Percentiles rank a stretch among this genome's conserved stretches.
Evolutionary conservation across 2,888 invertebrate species (phyloP).

Genomic region (Bugulina stolonifera): DNA sequence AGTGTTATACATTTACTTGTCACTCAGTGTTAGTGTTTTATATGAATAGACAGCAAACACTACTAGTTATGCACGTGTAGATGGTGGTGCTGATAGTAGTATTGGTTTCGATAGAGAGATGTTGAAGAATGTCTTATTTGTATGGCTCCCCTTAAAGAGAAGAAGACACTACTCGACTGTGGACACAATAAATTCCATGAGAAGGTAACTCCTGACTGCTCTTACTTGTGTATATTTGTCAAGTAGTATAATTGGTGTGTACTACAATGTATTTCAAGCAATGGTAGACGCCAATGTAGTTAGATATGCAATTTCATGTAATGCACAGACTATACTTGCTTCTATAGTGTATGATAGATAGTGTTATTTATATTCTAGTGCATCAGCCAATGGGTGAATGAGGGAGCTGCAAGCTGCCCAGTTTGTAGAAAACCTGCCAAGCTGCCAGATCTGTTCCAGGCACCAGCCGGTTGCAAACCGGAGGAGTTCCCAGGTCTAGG

Average conservation of each 20-base stretch:
- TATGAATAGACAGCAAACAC: too few species aligned
- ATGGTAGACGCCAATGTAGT: too few species aligned
- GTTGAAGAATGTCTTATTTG: conserved; percentile 14
- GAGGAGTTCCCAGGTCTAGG: conserved; percentile 20
- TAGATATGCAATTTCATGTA: too few species aligned
- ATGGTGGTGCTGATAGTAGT: background rate
- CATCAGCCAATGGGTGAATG: conserved; percentile 25
- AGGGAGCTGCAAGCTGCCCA: background rate
- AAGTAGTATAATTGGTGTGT: too few species aligned
- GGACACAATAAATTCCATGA: conserved; percentile 14
- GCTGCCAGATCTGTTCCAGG: conserved; percentile 2
- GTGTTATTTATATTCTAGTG: background rate
- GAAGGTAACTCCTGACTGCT: background rate
- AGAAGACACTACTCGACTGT: conserved; percentile 1
- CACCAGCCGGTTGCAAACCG: background rate
- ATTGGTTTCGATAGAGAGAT: background rate
- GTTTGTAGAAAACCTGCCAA: background rate
- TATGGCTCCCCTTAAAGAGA: background rate
- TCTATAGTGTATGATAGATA: background rate
- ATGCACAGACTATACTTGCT: too few species aligned
- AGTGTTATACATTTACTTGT: too few species aligned
- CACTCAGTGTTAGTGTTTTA: too few species aligned
- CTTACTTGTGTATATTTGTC: too few species aligned
- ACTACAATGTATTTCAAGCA: background rate
- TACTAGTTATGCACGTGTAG: background rate